These are phyloP conservation scores for Lepidurus apus DNA, from an alignment of 1,140 invertebrate species.

Conservation along the genomic window DNA sequence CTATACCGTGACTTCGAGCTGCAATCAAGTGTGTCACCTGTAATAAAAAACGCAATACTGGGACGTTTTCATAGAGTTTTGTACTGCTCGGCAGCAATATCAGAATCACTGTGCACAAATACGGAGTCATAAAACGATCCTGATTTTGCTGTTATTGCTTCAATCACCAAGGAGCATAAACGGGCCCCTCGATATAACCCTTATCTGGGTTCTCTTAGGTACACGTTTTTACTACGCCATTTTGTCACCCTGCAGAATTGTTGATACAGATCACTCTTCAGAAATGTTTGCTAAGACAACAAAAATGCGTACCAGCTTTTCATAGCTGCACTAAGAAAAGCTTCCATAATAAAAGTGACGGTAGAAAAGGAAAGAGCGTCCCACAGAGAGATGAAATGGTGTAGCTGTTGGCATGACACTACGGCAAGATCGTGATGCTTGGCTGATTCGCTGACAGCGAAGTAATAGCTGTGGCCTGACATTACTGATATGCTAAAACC, in stretches of 20 bases:
- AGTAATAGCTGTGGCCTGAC: slow-evolving; percentile 1
- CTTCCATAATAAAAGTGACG: not conserved
- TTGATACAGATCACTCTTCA: not conserved
- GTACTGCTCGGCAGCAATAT: not conserved
- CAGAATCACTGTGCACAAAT: not conserved
- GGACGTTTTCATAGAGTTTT: not conserved
- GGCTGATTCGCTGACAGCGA: slow-evolving; percentile 8
- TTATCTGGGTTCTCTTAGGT: not conserved
- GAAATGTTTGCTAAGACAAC: not conserved
- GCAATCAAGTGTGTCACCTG: not conserved
- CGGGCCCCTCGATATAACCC: not conserved
- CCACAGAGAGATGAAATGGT: not conserved
- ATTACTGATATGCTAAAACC: not conserved
- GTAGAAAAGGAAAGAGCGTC: not conserved
- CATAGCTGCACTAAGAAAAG: not conserved
- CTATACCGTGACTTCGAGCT: too few relatives aligned
- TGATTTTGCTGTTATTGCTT: not conserved
- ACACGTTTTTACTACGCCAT: not conserved
- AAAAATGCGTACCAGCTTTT: too few relatives aligned
- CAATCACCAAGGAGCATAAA: slow-evolving; percentile 3
- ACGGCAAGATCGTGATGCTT: not conserved
- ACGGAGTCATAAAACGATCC: slow-evolving; percentile 3
- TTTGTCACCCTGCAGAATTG: not conserved
- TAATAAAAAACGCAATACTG: not conserved
- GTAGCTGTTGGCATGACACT: not conserved